These are phyloP conservation scores for Gryllus longicercus DNA, from an alignment of 2,888 invertebrate species.

Conservation along the genomic window DNA sequence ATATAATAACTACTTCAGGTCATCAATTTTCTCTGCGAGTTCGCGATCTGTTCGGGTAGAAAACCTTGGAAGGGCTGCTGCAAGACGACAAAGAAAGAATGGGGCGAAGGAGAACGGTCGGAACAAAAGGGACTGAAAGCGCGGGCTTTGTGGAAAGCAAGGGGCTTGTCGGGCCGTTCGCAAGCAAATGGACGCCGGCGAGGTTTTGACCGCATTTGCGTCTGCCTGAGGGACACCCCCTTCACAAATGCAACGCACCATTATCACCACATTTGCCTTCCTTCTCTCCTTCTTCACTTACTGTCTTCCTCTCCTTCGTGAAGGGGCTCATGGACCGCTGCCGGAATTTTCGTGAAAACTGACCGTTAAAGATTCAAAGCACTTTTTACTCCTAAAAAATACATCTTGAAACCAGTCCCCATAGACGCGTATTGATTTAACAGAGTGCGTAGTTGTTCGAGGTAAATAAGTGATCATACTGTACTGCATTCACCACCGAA, in stretches of 20 bases:
- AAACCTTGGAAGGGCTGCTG: not conserved
- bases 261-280: not conserved
- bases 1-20: not conserved
- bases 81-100: not conserved
- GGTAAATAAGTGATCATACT: too few species aligned
- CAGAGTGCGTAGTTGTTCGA: too few species aligned
- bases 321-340: not conserved
- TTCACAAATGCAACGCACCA: constrained; percentile 3
- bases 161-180: not conserved
- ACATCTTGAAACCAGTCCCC: not conserved
- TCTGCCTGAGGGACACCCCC: not conserved
- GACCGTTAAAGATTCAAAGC: not conserved
- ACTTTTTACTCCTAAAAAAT: not conserved
- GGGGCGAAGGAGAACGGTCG: not conserved
- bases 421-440: not conserved
- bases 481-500: too few species aligned
- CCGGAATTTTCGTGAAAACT: not conserved
- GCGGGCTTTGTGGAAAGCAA: not conserved
- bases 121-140: not conserved
- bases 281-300: not conserved
- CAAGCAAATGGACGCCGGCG: constrained; percentile 2
- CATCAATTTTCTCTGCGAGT: not conserved
- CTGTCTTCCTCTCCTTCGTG: not conserved
- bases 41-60: not conserved
- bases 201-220: not conserved